phyloP scores from a whole-genome alignment of 1,140 invertebrate species.

The Nasonia longicornis region DNA sequence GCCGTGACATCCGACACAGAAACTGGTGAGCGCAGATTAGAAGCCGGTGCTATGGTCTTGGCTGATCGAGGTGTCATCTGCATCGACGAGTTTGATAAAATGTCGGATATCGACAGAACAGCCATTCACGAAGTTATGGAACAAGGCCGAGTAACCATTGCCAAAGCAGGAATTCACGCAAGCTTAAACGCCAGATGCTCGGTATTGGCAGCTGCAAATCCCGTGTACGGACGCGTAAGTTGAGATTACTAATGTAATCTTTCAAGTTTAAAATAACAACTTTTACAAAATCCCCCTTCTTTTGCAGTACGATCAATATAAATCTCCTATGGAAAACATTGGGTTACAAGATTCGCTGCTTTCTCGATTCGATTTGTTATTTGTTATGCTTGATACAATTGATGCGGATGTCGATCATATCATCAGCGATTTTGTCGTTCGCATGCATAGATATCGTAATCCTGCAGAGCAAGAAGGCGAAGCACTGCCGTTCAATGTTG shows the following conservation, averaged over 20 bases:
- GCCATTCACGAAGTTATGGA: constrained; percentile 99
- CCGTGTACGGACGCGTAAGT: constrained; percentile 95
- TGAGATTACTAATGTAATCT: constrained; percentile 11
- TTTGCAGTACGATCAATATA: constrained; percentile 95
- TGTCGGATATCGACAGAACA: constrained; percentile 99
- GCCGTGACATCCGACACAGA: constrained; percentile 97
- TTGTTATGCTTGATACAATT: constrained; percentile 95
- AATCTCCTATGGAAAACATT: constrained; percentile 99
- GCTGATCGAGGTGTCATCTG: constrained; percentile 98
- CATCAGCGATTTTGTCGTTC: constrained; percentile 96
- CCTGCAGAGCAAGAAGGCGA: constrained; percentile 95
- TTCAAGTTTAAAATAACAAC: background rate
- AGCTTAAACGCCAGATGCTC: constrained; percentile 97
- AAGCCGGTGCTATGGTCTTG: constrained; percentile 99
- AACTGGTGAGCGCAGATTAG: constrained; percentile 89
- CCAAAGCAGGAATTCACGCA: constrained; percentile 99
- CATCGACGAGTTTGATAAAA: constrained; percentile 99
- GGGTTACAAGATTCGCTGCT: constrained; percentile 97
- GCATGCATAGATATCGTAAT: constrained; percentile 96
- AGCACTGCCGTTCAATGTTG: constrained; percentile 84
- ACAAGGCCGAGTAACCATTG: constrained; percentile 95
- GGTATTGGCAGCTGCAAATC: constrained; percentile 98
- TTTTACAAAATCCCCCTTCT: constrained; percentile 37
- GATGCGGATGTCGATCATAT: constrained; percentile 91
- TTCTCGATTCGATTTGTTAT: constrained; percentile 98